A percentile compares a stretch with the other conserved stretches of the same genome.
phyloP scores from a whole-genome alignment of 2,888 invertebrate species.

The Odontocerum albicorne region DNA sequence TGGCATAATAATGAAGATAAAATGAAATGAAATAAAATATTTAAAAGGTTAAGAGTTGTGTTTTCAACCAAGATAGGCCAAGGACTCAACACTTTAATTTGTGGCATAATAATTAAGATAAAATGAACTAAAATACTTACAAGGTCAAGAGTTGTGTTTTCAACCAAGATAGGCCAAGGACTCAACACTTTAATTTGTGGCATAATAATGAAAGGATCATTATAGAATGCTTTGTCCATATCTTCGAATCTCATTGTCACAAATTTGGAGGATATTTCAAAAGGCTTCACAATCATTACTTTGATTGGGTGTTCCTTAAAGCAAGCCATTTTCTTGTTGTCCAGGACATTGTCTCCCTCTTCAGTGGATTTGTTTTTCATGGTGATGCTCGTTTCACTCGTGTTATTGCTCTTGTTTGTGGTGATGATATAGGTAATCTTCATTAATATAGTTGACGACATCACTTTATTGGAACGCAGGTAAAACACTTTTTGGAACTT shows the following conservation, averaged over 20 bases:
- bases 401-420: constrained; percentile 38
- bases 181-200: constrained; percentile 68
- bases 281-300: constrained; percentile 68
- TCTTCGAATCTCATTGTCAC: constrained; percentile 66
- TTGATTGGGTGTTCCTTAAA: constrained; percentile 62
- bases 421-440: constrained; percentile 59
- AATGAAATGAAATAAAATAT: constrained; percentile 27
- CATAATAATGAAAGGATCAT: constrained; percentile 70
- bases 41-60: constrained; percentile 65
- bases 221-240: constrained; percentile 65
- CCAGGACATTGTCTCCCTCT: constrained; percentile 38
- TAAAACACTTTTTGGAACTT: constrained; percentile 54
- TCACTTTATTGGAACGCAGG: constrained; percentile 64
- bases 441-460: constrained; percentile 60
- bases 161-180: constrained; percentile 69
- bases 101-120: constrained; percentile 61
- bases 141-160: constrained; percentile 65
- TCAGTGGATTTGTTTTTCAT: constrained; percentile 27
- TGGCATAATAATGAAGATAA: constrained; percentile 66
- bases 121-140: constrained; percentile 43
- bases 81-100: constrained; percentile 68
- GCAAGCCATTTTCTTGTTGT: constrained; percentile 50
- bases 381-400: constrained; percentile 17
- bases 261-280: constrained; percentile 68
- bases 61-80: constrained; percentile 69